Percentiles rank a stretch among this genome's conserved stretches.
phyloP scores from a whole-genome alignment of 35 echinoderm and acorn worm genomes.

The Hemicentrotus pulcherrimus region DNA sequence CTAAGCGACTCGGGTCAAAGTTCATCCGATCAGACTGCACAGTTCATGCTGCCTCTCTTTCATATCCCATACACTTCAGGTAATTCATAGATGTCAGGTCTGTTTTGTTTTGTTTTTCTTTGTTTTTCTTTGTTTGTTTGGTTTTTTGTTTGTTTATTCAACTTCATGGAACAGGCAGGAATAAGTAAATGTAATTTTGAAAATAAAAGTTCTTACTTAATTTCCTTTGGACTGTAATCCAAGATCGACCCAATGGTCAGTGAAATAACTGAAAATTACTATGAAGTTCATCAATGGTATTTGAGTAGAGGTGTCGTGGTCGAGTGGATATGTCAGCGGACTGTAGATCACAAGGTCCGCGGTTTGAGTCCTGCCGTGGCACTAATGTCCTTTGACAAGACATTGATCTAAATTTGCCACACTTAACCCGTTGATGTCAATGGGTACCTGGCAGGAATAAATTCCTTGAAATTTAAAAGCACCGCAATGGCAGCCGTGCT shows the following conservation, averaged over 20 bases:
- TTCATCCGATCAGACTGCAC: constrained; percentile 19
- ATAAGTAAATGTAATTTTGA: neutral
- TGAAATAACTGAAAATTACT: too few species aligned
- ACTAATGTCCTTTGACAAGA: too few species aligned
- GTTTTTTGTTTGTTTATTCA: neutral
- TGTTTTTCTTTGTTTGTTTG: neutral
- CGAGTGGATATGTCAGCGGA: too few species aligned
- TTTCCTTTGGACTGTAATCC: neutral
- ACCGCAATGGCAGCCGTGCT: too few species aligned
- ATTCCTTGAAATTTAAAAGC: too few species aligned
- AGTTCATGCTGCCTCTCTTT: constrained; percentile 61
- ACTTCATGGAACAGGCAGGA: neutral
- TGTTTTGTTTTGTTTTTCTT: neutral
- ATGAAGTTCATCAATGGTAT: too few species aligned
- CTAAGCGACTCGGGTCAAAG: neutral
- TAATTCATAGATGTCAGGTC: constrained; percentile 20
- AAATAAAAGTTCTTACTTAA: neutral
- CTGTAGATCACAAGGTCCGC: too few species aligned
- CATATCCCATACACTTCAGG: constrained; percentile 48
- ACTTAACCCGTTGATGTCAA: too few species aligned
- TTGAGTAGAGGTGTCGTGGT: too few species aligned
- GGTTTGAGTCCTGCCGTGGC: too few species aligned
- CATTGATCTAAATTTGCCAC: too few species aligned
- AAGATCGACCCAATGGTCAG: neutral
- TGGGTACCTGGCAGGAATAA: too few species aligned